Evolutionary conservation across 2,888 invertebrate species (phyloP), one percentile per base, ranked within the genome.

Genomic region (Catocala sponsa): DNA sequence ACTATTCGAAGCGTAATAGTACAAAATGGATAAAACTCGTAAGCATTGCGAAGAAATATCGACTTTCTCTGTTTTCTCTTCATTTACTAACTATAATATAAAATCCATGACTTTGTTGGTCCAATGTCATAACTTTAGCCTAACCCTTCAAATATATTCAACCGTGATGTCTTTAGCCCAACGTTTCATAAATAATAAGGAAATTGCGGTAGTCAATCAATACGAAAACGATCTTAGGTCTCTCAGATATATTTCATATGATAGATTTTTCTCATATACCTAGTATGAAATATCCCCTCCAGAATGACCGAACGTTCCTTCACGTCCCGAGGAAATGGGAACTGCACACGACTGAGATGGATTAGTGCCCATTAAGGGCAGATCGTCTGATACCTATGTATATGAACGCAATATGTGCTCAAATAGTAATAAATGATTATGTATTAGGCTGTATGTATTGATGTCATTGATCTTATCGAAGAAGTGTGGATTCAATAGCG

Each of bases 261-360:
- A 65, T 63, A 59, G 60, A 59, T 64, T 77, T 74, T 72, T 58
- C 63, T 55, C 44, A 53, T 65, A 53, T 49, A 62, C 38, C 50
- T 54, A 58, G 65, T 65, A 78, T 77, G 68, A 71, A 68, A 72
- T 74, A 77, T 70, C 58, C 46, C 53, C 47, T 51, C 65, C 72
- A 66, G 75, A 75, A 75, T 77, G 76, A 77, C 68, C 78, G 72
- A 77, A 65, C 75, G 78, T 76, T 77, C 75, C 70, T 76, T 54
- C 75, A 68, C 72, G 75, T 72, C 57, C 52, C 65, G 66, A 64
- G 72, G 65, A 75, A 76, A 75, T 73, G 78, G 80, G 82, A 81
- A 82, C 78, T 83, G 82, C 79, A 80, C 78, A 72, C 74, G 85
- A 85, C 83, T 77, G 72, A 84, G 87, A 87, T 81, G 83, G 87